These are phyloP conservation scores for Myopa testacea DNA, from an alignment of 2,888 invertebrate species.

Conservation along the genomic window DNA sequence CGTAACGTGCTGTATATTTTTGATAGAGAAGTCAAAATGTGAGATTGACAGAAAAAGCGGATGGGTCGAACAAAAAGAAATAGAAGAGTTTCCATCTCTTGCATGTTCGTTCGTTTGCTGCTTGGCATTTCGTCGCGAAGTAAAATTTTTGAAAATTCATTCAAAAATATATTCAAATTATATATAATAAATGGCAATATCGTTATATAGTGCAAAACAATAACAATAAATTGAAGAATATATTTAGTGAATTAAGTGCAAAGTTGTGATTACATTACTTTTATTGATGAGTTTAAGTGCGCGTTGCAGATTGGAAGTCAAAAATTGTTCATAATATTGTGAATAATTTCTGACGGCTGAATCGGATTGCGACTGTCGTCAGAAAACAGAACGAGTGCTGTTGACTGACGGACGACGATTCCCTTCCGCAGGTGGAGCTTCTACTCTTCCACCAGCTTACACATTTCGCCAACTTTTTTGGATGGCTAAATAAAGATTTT, in stretches of 20 bases:
- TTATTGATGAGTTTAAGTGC: background rate
- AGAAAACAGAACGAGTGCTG: background rate
- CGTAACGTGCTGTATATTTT: background rate
- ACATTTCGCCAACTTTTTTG: background rate
- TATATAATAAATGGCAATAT: conserved; percentile 1
- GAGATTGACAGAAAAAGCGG: conserved; percentile 13
- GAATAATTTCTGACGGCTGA: conserved; percentile 21
- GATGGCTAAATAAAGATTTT: background rate
- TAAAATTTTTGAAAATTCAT: conserved; percentile 34
- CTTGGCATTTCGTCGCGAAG: conserved; percentile 10
- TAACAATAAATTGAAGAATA: background rate
- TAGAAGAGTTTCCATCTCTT: conserved; percentile 11
- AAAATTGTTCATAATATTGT: conserved; percentile 28
- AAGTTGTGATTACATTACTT: conserved; percentile 17
- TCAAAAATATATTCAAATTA: conserved; percentile 37
- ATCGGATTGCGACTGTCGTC: background rate
- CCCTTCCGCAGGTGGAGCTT: background rate
- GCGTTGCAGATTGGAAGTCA: conserved; percentile 4
- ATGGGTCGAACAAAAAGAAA: conserved; percentile 21
- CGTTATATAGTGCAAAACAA: conserved; percentile 1
- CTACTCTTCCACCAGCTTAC: background rate
- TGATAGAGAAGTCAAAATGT: conserved; percentile 2
- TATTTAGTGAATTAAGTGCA: conserved; percentile 23
- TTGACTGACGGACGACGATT: conserved; percentile 2
- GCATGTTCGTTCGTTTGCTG: conserved; percentile 28